phyloP scores from a whole-genome alignment of 2,888 invertebrate genomes.

The Leptinotarsa peninsularis region DNA sequence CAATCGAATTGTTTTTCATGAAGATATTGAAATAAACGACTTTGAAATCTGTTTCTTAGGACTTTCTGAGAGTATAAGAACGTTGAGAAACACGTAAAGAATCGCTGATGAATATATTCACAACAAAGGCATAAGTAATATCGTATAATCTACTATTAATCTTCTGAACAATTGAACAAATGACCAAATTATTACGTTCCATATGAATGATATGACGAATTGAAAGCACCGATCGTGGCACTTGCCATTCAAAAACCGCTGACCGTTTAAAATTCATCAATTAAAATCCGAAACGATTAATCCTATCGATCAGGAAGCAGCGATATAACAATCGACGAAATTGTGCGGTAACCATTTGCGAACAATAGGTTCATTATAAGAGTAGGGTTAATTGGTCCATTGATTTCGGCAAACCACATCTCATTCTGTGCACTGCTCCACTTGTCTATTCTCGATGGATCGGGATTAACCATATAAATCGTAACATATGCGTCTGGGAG shows the following conservation, averaged over 20 bases:
- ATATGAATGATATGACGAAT: constrained; percentile 19
- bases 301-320: constrained; percentile 38
- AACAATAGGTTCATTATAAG: constrained; percentile 44
- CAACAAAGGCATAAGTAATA: too few relatives aligned
- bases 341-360: constrained; percentile 40
- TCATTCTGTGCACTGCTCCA: constrained; percentile 20
- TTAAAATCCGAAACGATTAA: constrained; percentile 23
- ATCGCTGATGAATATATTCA: too few relatives aligned
- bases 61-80: too few relatives aligned
- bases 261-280: constrained; percentile 21
- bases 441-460: constrained; percentile 6
- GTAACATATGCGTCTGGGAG: constrained; percentile 44
- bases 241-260: constrained; percentile 21
- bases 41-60: too few relatives aligned
- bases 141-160: too few relatives aligned
- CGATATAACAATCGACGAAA: constrained; percentile 31
- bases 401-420: constrained; percentile 37
- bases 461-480: constrained; percentile 31
- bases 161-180: not conserved
- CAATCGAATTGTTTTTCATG: too few relatives aligned
- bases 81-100: too few relatives aligned
- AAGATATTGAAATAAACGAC: too few relatives aligned
- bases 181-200: not conserved
- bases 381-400: constrained; percentile 48
- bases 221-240: not conserved